phyloP scores from a whole-genome alignment of 2,888 invertebrate genomes.

The Vesta saturnalis region DNA sequence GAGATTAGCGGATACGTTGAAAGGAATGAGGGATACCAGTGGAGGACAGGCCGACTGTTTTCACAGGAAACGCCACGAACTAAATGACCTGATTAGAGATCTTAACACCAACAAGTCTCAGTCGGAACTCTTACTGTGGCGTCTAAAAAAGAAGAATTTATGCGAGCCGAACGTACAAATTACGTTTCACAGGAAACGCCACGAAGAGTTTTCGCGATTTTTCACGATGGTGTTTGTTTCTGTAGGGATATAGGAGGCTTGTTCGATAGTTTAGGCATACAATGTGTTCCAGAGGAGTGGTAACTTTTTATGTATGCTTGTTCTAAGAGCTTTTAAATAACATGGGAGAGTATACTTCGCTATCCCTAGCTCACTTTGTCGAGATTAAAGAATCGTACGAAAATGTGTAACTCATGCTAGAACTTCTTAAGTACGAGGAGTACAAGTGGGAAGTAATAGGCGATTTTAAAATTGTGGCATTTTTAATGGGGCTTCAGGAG shows the following conservation, averaged over 20 bases:
- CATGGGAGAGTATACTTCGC: background rate
- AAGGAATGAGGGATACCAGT: no score
- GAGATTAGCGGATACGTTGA: no score
- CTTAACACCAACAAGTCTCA: background rate
- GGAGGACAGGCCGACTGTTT: no score
- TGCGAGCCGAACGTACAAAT: background rate
- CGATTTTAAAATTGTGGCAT: conserved; percentile 38
- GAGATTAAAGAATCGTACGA: background rate
- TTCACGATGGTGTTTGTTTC: background rate
- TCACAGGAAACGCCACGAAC: no score
- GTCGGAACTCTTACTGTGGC: background rate
- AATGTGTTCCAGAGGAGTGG: background rate
- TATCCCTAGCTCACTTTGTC: background rate
- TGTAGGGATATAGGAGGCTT: background rate
- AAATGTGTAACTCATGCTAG: background rate
- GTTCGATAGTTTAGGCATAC: background rate
- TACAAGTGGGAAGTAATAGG: conserved; percentile 47
- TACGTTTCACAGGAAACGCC: background rate
- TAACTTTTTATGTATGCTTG: background rate
- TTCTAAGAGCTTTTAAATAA: background rate
- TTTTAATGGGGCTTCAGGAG: conserved; percentile 45
- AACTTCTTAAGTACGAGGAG: conserved; percentile 45
- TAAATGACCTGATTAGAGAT: background rate
- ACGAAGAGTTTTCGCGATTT: background rate
- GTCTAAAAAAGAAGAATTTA: background rate